Evolutionary conservation across 2,113 vertebrate genomes (phyloP), one percentile per base, ranked within the genome.

Genomic region (Laticauda colubrina): DNA sequence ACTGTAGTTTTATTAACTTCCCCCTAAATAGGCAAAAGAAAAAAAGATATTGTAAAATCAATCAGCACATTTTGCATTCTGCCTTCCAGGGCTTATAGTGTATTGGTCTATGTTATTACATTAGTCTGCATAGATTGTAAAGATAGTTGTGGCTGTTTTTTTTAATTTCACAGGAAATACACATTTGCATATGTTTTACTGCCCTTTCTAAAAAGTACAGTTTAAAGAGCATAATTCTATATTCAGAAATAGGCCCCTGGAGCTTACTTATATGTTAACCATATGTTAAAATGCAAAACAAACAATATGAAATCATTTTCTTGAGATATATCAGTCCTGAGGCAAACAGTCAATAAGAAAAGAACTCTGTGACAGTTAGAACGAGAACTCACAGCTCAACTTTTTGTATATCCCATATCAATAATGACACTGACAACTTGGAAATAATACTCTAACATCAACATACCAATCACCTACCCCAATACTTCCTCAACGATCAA

Each of bases 21-120:
- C 92, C 97, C 97, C 98, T 98, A 96, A 98, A 97, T 56, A 95
- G 2, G 91, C 56, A 96, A 89, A 92, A 95, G 95, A 88, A 29
- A 55, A 14, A 24, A 43, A 57, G 24, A 69, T 24, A 85, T 26
- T 61, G 26, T 64, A 23, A 94, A 93, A 14, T 20, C 39, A 14
- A 81, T 21, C 51, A 91, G 10, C 9, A 53, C 4, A 23, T 21
- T 15, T 85, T 1, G 20, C 15, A 29, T 56, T 85, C 18, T 75
- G n/a, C 20, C 39, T 75, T n/a, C 21, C 55, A 23, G 0, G 2
- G 64, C 0, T 61, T 51, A 51, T 85, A 69, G 2, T 34, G n/a
- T 69, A 34, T 69, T 69, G 64, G 64, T 69, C 29, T 69, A n/a
- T 34, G 14, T n/a, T 39, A 81, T 81, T 39, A 43, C 18, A 81